A percentile compares a stretch with the other conserved stretches of the same genome.
Conservation (phyloP, 2,888 invertebrate species). For the Drosophila atripex region DNA sequence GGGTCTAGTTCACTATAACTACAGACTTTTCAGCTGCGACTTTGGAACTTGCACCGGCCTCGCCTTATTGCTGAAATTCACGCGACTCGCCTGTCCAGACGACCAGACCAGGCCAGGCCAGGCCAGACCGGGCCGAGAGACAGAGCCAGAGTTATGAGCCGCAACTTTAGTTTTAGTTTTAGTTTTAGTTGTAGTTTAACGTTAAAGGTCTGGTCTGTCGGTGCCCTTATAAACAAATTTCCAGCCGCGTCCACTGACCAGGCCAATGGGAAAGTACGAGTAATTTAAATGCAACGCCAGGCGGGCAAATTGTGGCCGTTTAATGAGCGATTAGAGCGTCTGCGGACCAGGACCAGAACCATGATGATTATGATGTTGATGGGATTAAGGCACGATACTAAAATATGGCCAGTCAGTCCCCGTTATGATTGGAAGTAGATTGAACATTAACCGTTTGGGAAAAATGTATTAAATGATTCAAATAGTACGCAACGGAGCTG, state of each 20-base stretch:
- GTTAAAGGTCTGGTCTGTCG: slow-evolving; percentile 57
- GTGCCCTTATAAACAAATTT: slow-evolving; percentile 74
- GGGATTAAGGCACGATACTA: slow-evolving; percentile 63
- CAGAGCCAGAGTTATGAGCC: slow-evolving; percentile 65
- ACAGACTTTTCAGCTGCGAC: slow-evolving; percentile 34
- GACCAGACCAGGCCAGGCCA: not conserved
- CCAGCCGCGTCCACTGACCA: slow-evolving; percentile 37
- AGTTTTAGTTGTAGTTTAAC: slow-evolving; percentile 72
- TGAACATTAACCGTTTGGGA: slow-evolving; percentile 1
- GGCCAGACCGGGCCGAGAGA: not conserved
- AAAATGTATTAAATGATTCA: not conserved
- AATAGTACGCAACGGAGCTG: not conserved
- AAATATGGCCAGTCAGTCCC: slow-evolving; percentile 49
- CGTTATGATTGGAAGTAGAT: slow-evolving; percentile 62
- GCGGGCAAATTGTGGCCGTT: slow-evolving; percentile 73
- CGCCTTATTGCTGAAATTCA: slow-evolving; percentile 73
- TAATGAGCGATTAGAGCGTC: slow-evolving; percentile 76
- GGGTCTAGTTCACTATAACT: not conserved
- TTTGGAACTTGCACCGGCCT: slow-evolving; percentile 49
- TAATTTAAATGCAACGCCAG: slow-evolving; percentile 74
- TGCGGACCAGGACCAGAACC: slow-evolving; percentile 33
- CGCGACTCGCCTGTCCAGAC: slow-evolving; percentile 54
- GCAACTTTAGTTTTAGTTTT: slow-evolving; percentile 67
- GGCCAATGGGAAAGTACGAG: slow-evolving; percentile 65
- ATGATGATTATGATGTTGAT: slow-evolving; percentile 22